Evolutionary conservation across 1,140 invertebrate species (phyloP), one percentile per base, ranked within the genome.

Genomic region (Acromyrmex echinatior): DNA sequence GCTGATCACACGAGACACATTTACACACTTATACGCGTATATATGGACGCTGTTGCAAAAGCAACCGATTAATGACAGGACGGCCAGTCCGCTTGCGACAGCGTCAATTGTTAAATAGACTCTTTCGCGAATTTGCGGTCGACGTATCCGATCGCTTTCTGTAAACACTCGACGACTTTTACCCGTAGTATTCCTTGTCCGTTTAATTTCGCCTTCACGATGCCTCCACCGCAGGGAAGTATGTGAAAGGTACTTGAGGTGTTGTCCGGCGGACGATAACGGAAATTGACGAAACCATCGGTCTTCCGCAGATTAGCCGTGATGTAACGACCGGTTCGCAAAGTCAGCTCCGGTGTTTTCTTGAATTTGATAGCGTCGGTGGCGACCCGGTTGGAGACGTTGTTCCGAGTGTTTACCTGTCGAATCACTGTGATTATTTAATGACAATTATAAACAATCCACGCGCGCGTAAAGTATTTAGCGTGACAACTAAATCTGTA

Each of bases 371-470:
- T 79, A 4, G 90, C 80, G 14, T 95, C 94, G 9, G 92, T 91
- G 18, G 94, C 93, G 12, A 95, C 92, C 18, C 92, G 88, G 62
- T 92, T 95, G 1, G 95, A 95, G 16, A 95, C 94, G 66, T 95
- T 95, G 31, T 94, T 95, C 53, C 91, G 90, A 16, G 87, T 94
- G 66, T 94, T 95, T 1, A 95, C 93, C 95, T 95, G 79, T 49
- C 25, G 25, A 39, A 25, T 60, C 28, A 31, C 35, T 58, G 73
- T 6, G 16, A 45, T 62, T 45, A 14, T 16, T 28, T 21, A 53
- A 70, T 49, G 1, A 10, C 14, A 56, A 39, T 39, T 39, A 9
- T 39, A 39, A 45, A 12, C 39, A 45, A 45, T 45, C 7, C 0
- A 3, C 39, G 39, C 39, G 39, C 58, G 21, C 58, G 21, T 10